Percentiles rank a stretch among this genome's conserved stretches.
These are phyloP conservation scores for Quadroppia sp. DNA, from an alignment of 2,888 invertebrate species.

Conservation along the genomic window DNA sequence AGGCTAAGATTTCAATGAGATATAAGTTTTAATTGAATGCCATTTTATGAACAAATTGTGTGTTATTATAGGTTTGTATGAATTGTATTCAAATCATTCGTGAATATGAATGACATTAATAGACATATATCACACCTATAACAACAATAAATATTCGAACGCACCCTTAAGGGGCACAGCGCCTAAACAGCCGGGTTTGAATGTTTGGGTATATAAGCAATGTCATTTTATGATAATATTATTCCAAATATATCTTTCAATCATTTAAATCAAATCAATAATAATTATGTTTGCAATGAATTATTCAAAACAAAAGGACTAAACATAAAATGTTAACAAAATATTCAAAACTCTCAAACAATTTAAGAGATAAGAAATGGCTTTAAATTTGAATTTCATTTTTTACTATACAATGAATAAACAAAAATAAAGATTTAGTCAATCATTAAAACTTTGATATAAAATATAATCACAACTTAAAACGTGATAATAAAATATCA, in stretches of 20 bases:
- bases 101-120: not conserved
- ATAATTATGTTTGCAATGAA: not conserved
- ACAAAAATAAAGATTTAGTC: not conserved
- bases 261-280: slow-evolving; percentile 15
- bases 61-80: not conserved
- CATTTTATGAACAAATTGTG: not conserved
- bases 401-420: not conserved
- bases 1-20: no score
- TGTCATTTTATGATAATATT: not conserved
- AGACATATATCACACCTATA: slow-evolving; percentile 18
- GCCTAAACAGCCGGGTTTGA: not conserved
- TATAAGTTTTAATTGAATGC: not conserved
- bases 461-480: not conserved
- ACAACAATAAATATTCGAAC: not conserved
- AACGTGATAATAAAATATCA: not conserved
- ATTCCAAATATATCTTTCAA: not conserved
- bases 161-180: not conserved
- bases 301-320: not conserved
- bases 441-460: not conserved
- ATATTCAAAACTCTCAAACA: not conserved
- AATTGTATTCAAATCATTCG: not conserved
- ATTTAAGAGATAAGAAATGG: no score
- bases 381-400: no score
- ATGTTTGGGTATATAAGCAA: not conserved
- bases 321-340: not conserved